Evolutionary conservation across 2,888 invertebrate species (phyloP), one percentile per base, ranked within the genome.

Genomic region (Biston stratarius): DNA sequence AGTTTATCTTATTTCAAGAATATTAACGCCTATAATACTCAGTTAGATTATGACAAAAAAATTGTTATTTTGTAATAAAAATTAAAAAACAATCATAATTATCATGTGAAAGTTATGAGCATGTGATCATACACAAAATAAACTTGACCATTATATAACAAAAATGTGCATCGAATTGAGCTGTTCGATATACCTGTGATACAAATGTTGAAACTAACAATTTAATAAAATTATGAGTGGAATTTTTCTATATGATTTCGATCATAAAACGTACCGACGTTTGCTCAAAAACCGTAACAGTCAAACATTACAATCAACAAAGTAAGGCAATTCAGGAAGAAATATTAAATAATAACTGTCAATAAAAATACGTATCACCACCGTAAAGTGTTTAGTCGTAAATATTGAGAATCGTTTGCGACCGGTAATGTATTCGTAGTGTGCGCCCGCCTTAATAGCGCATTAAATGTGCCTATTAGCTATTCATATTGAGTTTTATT

Each of bases 311-410:
- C 75, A 77, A 76, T 78, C 80, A 77, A 79, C 81, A 80, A 81
- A 83, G 80, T 80, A 75, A 79, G 77, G 82, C 83, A 73, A 73
- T 83, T 80, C 80, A 86, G 88, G 88, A 88, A 89, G 89, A 85
- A 81, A 88, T 84, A 86, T 82, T 79, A 85, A 88, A 89, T 85
- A 81, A 83, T 87, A 86, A 88, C 83, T 85, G 86, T 84, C 88
- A 83, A 88, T 87, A 87, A 89, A 88, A 82, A 75, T 76, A 79
- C 82, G 76, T 83, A 85, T 83, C 82, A 75, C 75, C 75, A 33
- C 77, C 77, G 76, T 77, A 78, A 83, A 83, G 82, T 85, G 82
- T 81, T 83, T 77, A 75, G 76, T 85, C 83, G 80, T 86, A 84
- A 86, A 87, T 83, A 85, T 81, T 74, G 77, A 72, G 78, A 77